Percentiles rank a stretch among this genome's conserved stretches.
These are phyloP conservation scores for Pentalonia nigronervosa DNA, from an alignment of 1,140 invertebrate genomes.

Conservation along the genomic window DNA sequence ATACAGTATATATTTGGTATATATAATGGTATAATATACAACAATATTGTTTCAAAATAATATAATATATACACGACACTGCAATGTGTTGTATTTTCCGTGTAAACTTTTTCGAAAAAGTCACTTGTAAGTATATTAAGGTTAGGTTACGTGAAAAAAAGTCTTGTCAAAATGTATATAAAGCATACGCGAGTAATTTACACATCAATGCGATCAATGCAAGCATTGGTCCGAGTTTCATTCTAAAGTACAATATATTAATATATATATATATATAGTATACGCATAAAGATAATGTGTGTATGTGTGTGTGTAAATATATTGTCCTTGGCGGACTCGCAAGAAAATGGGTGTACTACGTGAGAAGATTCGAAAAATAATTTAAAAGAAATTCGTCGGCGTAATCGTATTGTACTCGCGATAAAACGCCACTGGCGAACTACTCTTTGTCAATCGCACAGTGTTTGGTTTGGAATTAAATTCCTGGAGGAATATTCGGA, in stretches of 20 bases:
- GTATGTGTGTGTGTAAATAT: background rate
- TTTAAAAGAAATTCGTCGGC: slow-evolving; percentile 35
- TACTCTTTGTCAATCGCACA: background rate
- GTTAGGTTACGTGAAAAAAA: background rate
- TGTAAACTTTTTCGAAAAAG: background rate
- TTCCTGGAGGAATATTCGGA: background rate
- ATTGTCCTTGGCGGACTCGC: background rate
- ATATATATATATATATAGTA: no score
- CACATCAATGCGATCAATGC: background rate
- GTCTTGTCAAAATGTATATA: background rate
- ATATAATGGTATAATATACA: no score
- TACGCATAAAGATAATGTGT: no score
- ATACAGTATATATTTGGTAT: no score
- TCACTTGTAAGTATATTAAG: background rate
- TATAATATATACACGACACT: no score
- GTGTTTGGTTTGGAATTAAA: slow-evolving; percentile 20
- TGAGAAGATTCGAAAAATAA: slow-evolving; percentile 14
- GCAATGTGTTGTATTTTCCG: no score
- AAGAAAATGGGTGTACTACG: background rate
- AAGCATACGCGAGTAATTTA: background rate
- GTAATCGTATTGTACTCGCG: background rate
- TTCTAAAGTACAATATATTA: background rate
- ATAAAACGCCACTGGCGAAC: background rate
- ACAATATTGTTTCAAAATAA: no score
- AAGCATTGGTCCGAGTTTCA: background rate